Base-by-base conservation (phyloP, 2,113 vertebrate species). In the Sakesphorus luctuosus region DNA sequence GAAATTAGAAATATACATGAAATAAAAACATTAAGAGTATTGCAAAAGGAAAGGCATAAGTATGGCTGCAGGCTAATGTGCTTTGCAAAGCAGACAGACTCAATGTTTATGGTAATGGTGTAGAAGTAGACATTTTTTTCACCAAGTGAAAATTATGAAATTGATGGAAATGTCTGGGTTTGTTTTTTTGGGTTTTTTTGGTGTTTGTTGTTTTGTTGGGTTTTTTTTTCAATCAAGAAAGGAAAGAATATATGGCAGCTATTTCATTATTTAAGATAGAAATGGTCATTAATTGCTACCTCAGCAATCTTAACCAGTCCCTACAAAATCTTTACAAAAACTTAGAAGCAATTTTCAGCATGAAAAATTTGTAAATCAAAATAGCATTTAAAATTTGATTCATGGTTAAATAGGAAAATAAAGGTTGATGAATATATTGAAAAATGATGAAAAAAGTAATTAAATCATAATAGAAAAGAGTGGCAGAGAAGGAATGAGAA, bases 191-290 rank as follows among this genome's bases (percentile, higher is more conserved):
- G 21, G 47, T 11, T 23, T 49, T 49, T 49, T 49, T 49, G 49
- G 24, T 47, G 18, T 47, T 47, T 47, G 44, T 46, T 46, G n/a
- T 46, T 17, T 18, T 18, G 17, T 55, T 18, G 7, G n/a, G n/a
- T 20, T 33, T 19, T 55, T 55, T 17, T 58, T 81, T 67, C 5
- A 35, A 26, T 16, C 2, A 40, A 10, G 5, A 49, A 33, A 56
- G 58, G 4, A 82, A 74, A 50, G 5, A 44, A 50, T 11, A 55
- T 4, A 16, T 1, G 2, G 2, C 2, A 76, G 38, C 2, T n/a
- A 4, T 61, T 83, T 49, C 38, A n/a, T 79, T 56, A 56, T 5
- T 73, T 63, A 59, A 79, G 36, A 36, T 40, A 55, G 3, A 9
- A 78, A 24, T 2, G 1, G 5, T 86, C 26, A 65, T 72, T 63